Base-by-base conservation (phyloP, 2,888 invertebrate species). In the Apotomis turbidana region DNA sequence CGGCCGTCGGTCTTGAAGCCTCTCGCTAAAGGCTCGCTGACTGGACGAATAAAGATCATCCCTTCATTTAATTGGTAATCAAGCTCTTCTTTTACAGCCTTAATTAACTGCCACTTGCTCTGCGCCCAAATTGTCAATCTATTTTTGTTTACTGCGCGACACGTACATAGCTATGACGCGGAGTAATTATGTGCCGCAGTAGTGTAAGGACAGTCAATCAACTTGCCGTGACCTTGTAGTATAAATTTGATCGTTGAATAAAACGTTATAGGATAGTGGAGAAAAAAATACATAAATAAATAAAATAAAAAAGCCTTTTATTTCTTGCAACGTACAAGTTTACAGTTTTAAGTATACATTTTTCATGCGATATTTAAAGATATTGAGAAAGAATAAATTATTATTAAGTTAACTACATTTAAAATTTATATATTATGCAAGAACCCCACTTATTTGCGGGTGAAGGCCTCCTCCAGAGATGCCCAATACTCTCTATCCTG, bases 141-240 rank as follows among this genome's bases (percentile, higher is more conserved):
- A 71, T 71, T 71, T 71, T 71, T 71, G 67, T 71, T 71, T 71
- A 57, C 49, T 49, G 49, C 62, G 61, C 27, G 41, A 70, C 61
- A 52, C 57, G 49, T 57, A 52, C 57, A 41, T 57, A 44, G 64
- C 13, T 52, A 57, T 67, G 71, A 71, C 61, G 61, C 55, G 49
- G n/a, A 51, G 71, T 68, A 68, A 68, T 68, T 71, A 68, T 62
- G 44, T 58, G 27, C 6, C 67, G n/a, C 67, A 68, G 68, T 61
- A 9, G 13, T 44, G n/a, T 4, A 5, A 49, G 8, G 9, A n/a
- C 66, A 71, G 71, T 66, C 46, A 5, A 57, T 0, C 0, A n/a
- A n/a, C n/a, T 8, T 44, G 44, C 9, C 6, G 49, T 49, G 49
- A 49, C 49, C 49, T 49, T 49, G 49, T 9, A 2, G 6, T 9